phyloP scores from a whole-genome alignment of 2,113 vertebrate genomes.

The Protobothrops mucrosquamatus region DNA sequence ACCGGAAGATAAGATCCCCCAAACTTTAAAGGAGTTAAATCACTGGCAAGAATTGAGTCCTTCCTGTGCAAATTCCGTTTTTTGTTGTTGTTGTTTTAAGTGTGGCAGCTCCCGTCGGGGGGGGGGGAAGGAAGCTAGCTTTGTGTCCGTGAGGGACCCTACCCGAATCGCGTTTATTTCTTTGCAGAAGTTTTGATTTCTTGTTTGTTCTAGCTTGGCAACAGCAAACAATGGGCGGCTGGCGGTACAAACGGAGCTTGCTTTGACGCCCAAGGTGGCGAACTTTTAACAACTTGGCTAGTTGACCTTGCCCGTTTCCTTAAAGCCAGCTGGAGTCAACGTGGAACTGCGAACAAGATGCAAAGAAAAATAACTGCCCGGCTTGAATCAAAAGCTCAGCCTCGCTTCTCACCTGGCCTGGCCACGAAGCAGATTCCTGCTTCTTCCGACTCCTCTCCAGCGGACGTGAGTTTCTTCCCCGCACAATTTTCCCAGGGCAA shows the following conservation, averaged over 20 bases:
- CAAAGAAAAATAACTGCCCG: too few relatives aligned
- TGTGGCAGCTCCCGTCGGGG: fast-evolving
- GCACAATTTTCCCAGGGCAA: not conserved
- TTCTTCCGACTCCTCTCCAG: not conserved
- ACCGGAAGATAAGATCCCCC: not conserved
- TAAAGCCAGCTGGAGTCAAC: not conserved
- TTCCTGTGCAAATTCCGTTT: not conserved
- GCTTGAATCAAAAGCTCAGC: too few relatives aligned
- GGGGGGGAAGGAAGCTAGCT: not conserved
- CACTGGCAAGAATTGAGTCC: not conserved
- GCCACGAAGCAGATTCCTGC: too few relatives aligned
- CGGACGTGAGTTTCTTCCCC: not conserved
- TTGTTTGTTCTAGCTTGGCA: not conserved
- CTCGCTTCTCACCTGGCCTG: too few relatives aligned
- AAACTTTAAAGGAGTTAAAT: not conserved
- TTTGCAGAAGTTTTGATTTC: not conserved
- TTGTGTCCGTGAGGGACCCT: not conserved
- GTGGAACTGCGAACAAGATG: not conserved
- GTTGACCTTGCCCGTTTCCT: not conserved
- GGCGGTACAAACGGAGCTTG: not conserved
- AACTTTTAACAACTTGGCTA: not conserved
- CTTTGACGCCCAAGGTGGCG: not conserved
- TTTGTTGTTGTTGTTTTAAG: not conserved
- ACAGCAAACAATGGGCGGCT: not conserved
- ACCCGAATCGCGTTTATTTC: not conserved